These are phyloP conservation scores for Mythimna vitellina DNA, from an alignment of 2,888 invertebrate species.

Conservation along the genomic window DNA sequence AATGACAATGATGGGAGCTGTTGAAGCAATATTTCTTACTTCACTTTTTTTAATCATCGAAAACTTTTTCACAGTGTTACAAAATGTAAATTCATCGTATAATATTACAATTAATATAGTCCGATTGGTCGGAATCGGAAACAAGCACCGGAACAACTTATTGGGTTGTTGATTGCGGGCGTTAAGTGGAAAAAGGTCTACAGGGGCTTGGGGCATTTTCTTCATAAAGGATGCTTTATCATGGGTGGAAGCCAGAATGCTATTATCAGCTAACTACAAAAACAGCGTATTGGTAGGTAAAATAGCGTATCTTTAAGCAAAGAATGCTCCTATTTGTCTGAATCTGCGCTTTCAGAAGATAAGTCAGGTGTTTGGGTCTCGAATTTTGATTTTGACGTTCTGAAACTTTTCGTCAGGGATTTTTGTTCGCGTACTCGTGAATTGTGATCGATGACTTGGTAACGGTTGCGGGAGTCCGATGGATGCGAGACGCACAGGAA, in stretches of 20 bases:
- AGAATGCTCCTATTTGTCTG: not conserved
- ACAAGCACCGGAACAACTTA: conserved; percentile 39
- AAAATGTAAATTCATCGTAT: conserved; percentile 26
- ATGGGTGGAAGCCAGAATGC: not conserved
- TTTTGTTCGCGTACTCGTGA: not conserved
- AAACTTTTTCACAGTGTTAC: not conserved
- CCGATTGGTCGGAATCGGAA: conserved; percentile 32
- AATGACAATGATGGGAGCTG: not conserved
- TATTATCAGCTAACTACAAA: not conserved
- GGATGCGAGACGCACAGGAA: no score
- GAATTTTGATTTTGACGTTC: not conserved
- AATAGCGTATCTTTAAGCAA: not conserved
- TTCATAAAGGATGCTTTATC: not conserved
- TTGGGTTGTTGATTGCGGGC: conserved; percentile 15
- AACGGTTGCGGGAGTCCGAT: no score
- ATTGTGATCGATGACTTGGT: no score
- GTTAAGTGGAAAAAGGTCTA: conserved; percentile 2
- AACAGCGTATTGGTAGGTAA: no score
- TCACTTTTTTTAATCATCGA: no score
- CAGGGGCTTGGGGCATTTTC: not conserved
- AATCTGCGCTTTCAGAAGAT: not conserved
- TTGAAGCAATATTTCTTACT: not conserved
- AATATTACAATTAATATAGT: conserved; percentile 5
- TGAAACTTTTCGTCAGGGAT: not conserved
- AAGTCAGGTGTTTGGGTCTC: not conserved